phyloP scores from a whole-genome alignment of 2,888 invertebrate genomes.

The Argyra leucocephala region DNA sequence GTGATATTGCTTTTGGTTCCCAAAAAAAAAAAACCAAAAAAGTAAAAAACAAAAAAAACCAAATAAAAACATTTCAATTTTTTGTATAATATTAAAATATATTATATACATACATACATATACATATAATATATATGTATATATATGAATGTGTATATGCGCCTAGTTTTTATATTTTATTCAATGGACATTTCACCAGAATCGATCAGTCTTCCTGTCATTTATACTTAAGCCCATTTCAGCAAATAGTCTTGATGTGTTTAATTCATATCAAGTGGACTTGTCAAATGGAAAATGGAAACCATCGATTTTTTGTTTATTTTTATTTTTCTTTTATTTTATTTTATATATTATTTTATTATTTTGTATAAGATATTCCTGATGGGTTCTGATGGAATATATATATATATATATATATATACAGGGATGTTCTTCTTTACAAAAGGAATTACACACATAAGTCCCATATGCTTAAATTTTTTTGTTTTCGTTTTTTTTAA shows the following conservation, averaged over 20 bases:
- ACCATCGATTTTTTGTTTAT: not conserved
- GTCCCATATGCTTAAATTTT: not conserved
- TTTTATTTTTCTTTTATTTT: not conserved
- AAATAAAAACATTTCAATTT: conserved; percentile 2
- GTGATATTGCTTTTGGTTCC: not conserved
- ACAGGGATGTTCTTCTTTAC: not conserved
- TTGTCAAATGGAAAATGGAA: conserved; percentile 6
- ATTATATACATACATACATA: not conserved
- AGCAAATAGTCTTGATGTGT: conserved; percentile 6
- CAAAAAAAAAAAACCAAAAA: too few relatives aligned
- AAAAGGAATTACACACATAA: not conserved
- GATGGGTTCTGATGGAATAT: too few relatives aligned
- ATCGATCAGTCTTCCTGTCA: conserved; percentile 6
- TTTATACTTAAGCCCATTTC: conserved; percentile 2
- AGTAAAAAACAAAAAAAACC: too few relatives aligned
- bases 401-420: too few relatives aligned
- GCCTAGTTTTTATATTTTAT: not conserved
- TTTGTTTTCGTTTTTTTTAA: not conserved
- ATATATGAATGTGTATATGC: not conserved
- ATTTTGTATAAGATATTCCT: too few relatives aligned
- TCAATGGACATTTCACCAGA: not conserved
- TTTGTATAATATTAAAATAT: not conserved
- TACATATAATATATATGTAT: too few relatives aligned
- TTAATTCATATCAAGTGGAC: conserved; percentile 6
- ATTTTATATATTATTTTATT: too few relatives aligned